These are phyloP conservation scores for Crotalus tigris DNA, from an alignment of 2,113 vertebrate genomes.

Conservation along the genomic window DNA sequence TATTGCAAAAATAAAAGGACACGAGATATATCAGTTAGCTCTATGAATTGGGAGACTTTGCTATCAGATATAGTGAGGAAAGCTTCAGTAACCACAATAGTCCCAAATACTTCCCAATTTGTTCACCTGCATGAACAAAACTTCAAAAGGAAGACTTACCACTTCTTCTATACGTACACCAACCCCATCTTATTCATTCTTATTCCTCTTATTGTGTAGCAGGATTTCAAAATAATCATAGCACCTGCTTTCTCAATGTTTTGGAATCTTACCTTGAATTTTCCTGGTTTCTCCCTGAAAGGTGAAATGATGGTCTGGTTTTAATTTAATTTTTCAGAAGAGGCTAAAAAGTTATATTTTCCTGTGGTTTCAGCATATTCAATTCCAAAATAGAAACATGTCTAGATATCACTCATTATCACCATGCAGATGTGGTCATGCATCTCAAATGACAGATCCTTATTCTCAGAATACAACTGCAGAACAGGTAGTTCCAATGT, in stretches of 20 bases:
- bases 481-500: neutral
- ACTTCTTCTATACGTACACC: neutral
- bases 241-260: neutral
- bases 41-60: neutral
- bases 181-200: neutral
- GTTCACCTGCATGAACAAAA: neutral
- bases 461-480: neutral
- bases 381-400: neutral
- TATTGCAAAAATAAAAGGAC: neutral
- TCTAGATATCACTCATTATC: neutral
- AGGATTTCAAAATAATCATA: neutral
- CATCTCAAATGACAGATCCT: neutral
- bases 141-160: neutral
- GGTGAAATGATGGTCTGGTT: neutral
- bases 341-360: neutral
- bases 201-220: neutral
- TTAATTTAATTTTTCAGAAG: neutral
- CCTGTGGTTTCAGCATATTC: neutral
- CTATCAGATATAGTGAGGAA: neutral
- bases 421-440: rapidly evolving
- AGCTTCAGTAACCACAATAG: neutral
- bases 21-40: neutral
- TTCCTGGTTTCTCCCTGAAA: neutral
- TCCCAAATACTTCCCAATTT: neutral
- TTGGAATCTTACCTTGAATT: neutral